Evolutionary conservation across 2,888 invertebrate genomes (phyloP).

Genomic region (Pediacus dermestoides): DNA sequence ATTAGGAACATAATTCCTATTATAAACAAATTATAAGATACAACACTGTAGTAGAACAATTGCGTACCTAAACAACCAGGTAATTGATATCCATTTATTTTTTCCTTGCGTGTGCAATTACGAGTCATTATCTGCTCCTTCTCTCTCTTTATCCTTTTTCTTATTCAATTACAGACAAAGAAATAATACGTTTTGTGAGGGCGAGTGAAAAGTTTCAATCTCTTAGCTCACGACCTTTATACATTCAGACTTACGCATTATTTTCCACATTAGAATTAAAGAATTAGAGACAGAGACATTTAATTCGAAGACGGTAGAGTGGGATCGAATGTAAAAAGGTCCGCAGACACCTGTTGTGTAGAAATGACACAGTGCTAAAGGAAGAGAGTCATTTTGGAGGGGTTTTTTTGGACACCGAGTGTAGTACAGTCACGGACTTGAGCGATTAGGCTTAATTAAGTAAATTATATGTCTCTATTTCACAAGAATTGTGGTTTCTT

Average conservation of each 20-base stretch:
- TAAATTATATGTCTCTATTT: conserved; percentile 50
- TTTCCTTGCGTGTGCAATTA: conserved; percentile 30
- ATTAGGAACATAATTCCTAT: conserved; percentile 30
- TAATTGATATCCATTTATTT: conserved; percentile 43
- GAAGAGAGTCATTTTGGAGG: conserved; percentile 46
- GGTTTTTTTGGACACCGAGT: conserved; percentile 39
- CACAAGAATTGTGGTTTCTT: conserved; percentile 45
- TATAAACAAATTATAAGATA: conserved; percentile 35
- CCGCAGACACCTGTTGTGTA: conserved; percentile 45
- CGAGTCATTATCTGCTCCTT: conserved; percentile 23
- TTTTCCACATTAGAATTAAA: no score
- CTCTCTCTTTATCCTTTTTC: conserved; percentile 17
- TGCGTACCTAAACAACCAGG: conserved; percentile 40
- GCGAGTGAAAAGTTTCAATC: no score
- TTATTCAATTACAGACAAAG: conserved; percentile 8
- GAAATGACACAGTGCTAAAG: conserved; percentile 47
- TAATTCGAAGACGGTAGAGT: no score
- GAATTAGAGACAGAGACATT: no score
- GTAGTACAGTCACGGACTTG: conserved; percentile 46
- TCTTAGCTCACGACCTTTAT: no score
- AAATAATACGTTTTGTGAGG: conserved; percentile 13
- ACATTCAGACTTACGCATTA: no score
- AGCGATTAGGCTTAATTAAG: conserved; percentile 50
- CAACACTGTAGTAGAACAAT: no score
- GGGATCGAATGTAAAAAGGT: no score